A percentile compares a stretch with the other conserved stretches of the same genome.
These are phyloP conservation scores for Hemibagrus guttatus DNA, from an alignment of 2,797 vertebrate species.

Conservation along the genomic window DNA sequence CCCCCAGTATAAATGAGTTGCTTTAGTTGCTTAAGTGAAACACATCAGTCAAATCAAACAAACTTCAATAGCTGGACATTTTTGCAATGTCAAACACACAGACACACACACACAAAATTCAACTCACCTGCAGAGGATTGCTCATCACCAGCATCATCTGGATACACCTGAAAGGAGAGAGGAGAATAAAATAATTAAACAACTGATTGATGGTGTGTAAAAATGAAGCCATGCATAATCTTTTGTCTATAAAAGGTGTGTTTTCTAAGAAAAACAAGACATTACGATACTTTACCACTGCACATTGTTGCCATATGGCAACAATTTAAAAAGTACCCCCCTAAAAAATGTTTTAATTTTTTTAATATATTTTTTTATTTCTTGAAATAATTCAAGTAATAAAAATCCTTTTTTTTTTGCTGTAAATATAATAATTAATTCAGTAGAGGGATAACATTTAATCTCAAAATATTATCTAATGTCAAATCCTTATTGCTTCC, in stretches of 20 bases:
- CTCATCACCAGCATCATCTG: slow-evolving; percentile 85
- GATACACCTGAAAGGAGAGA: slow-evolving; percentile 74
- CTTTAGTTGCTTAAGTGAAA: background rate
- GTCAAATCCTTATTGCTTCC: background rate
- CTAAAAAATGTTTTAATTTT: too few relatives aligned
- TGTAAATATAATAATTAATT: too few relatives aligned
- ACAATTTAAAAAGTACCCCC: too few relatives aligned
- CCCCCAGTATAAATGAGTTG: background rate
- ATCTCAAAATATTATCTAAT: background rate
- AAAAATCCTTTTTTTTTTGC: too few relatives aligned
- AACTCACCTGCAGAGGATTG: slow-evolving; percentile 80
- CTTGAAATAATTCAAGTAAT: too few relatives aligned
- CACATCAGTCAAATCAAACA: background rate
- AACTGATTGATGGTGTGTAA: background rate
- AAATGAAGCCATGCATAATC: too few relatives aligned
- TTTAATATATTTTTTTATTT: too few relatives aligned
- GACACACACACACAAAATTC: background rate
- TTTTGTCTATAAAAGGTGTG: too few relatives aligned
- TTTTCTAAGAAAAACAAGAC: too few relatives aligned
- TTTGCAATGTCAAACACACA: background rate
- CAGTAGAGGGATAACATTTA: too few relatives aligned
- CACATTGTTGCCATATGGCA: too few relatives aligned
- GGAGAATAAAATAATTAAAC: background rate
- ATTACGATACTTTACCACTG: too few relatives aligned
- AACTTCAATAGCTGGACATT: background rate